phyloP scores from a whole-genome alignment of 2,797 vertebrate genomes.

The Pangasius larnaudii region DNA sequence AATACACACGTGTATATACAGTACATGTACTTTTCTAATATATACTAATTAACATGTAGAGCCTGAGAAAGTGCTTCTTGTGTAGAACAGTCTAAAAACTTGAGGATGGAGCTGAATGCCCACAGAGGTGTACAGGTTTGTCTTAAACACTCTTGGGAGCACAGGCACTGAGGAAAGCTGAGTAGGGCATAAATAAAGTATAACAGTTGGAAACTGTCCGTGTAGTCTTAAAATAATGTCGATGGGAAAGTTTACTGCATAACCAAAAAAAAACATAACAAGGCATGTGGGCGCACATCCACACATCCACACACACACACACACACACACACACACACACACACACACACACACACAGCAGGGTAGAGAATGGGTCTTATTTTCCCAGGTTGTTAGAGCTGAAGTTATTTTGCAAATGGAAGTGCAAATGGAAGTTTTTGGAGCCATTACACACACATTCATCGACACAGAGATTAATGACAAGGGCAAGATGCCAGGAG shows the following conservation, averaged over 20 bases:
- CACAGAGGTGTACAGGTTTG: neutral
- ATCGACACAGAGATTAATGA: neutral
- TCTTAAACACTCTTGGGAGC: conserved; percentile 6
- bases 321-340: neutral
- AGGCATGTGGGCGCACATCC: neutral
- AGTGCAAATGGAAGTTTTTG: neutral
- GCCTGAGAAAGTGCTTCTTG: neutral
- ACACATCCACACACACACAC: neutral
- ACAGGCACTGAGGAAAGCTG: neutral
- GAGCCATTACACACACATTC: neutral
- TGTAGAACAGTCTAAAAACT: neutral
- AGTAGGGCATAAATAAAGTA: conserved; percentile 12
- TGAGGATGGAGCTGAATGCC: neutral
- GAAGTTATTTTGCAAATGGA: neutral
- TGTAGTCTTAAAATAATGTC: neutral
- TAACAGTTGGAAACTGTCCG: conserved; percentile 13
- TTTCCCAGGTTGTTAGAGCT: neutral
- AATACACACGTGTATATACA: neutral
- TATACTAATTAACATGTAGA: neutral
- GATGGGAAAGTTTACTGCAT: conserved; percentile 25
- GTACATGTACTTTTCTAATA: neutral
- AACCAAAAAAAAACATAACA: neutral
- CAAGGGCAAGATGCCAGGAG: neutral
- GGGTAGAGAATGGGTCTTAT: neutral
- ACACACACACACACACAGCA: neutral